A percentile compares a stretch with the other conserved stretches of the same genome.
phyloP scores from a whole-genome alignment of 2,888 invertebrate genomes.

The Galerucella calmariensis region DNA sequence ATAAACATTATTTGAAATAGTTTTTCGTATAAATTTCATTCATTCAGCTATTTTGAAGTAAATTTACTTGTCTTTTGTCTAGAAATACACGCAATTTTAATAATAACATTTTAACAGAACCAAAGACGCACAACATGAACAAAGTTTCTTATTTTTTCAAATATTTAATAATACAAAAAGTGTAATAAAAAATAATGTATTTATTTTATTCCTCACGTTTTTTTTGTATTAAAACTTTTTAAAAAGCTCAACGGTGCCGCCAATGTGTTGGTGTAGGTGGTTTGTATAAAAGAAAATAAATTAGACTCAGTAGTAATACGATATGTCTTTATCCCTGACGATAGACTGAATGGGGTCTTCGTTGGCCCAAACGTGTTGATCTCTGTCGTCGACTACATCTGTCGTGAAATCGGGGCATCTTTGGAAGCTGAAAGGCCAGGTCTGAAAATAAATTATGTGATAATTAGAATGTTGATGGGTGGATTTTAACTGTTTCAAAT shows the following conservation, averaged over 20 bases:
- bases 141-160: no score
- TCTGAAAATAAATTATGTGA: conserved; percentile 68
- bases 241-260: neutral
- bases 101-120: no score
- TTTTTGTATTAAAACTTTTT: no score
- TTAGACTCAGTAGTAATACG: conserved; percentile 61
- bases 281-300: conserved; percentile 33
- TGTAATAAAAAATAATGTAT: no score
- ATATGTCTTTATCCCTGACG: conserved; percentile 61
- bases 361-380: conserved; percentile 52
- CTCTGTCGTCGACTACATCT: conserved; percentile 63
- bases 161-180: no score
- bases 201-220: no score
- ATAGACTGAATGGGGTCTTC: conserved; percentile 57
- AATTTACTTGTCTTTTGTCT: no score
- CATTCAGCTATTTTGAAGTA: no score
- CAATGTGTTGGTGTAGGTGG: neutral
- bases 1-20: no score
- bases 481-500: conserved; percentile 30
- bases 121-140: no score
- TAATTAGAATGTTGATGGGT: conserved; percentile 32
- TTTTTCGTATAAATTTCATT: no score
- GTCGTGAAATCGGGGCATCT: conserved; percentile 65
- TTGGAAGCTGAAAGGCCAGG: conserved; percentile 86
- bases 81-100: no score